These are phyloP conservation scores for Anser cygnoides DNA, from an alignment of 2,113 vertebrate genomes.

Conservation along the genomic window DNA sequence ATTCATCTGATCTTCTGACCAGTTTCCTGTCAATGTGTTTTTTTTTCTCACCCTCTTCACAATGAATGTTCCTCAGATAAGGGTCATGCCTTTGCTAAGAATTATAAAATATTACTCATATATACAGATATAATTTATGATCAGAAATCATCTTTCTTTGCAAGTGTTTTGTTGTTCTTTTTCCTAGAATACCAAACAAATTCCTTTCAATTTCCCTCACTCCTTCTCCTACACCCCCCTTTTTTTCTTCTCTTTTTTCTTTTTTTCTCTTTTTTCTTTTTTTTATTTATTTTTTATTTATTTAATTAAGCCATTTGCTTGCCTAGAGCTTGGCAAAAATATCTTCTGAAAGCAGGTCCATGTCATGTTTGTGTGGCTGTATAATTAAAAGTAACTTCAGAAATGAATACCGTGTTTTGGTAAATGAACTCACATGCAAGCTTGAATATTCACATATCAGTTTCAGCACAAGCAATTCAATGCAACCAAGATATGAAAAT, in stretches of 20 bases:
- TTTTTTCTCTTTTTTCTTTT: background rate
- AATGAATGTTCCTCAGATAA: background rate
- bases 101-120: background rate
- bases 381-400: conserved; percentile 35
- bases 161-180: background rate
- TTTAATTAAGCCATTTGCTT: conserved; percentile 10
- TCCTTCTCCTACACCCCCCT: background rate
- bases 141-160: background rate
- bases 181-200: background rate
- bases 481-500: background rate
- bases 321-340: background rate
- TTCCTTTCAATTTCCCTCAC: background rate
- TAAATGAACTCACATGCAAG: background rate
- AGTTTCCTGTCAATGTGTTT: background rate
- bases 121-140: background rate
- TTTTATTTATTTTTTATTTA: background rate
- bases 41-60: background rate
- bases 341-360: background rate
- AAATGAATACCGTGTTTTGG: background rate
- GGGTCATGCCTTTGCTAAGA: background rate
- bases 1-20: background rate
- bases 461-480: background rate
- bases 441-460: background rate
- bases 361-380: background rate
- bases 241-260: too few relatives aligned